These are phyloP conservation scores for Coptotermes formosanus DNA, from an alignment of 1,140 invertebrate species.

Conservation along the genomic window DNA sequence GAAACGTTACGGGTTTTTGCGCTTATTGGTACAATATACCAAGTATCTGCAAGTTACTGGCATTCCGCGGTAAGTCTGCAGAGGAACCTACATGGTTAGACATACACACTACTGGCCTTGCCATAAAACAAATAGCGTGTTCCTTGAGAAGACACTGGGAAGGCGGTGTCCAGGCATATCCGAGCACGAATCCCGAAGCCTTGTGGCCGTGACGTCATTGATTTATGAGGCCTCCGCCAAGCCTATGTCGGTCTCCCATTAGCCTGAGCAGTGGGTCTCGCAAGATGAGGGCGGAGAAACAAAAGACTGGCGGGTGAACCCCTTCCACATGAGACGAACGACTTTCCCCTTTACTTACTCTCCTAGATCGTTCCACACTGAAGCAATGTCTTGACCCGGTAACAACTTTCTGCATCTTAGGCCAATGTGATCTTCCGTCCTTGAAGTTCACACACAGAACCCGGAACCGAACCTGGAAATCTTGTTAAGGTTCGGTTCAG, in stretches of 20 bases:
- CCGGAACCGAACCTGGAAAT: too few species aligned
- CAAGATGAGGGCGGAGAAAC: conserved; percentile 1
- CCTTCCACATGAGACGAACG: not conserved
- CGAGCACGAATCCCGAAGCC: not conserved
- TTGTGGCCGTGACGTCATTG: conserved; percentile 13
- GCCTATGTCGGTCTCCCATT: conserved; percentile 1
- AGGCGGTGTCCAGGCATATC: not conserved
- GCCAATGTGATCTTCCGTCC: too few species aligned
- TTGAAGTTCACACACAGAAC: too few species aligned
- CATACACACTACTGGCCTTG: not conserved
- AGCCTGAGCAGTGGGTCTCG: not conserved
- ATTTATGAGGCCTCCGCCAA: conserved; percentile 6
- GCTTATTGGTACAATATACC: too few species aligned
- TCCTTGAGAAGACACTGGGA: not conserved
- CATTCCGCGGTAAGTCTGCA: too few species aligned
- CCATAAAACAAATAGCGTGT: not conserved
- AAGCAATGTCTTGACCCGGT: not conserved
- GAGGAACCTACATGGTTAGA: not conserved
- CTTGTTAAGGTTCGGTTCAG: too few species aligned
- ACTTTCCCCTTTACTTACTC: not conserved
- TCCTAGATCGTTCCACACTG: too few species aligned
- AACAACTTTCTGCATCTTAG: too few species aligned
- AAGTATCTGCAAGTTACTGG: too few species aligned
- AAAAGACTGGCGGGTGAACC: not conserved
- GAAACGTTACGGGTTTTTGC: too few species aligned